phyloP scores from a whole-genome alignment of 1,140 invertebrate genomes.

The Cydia pomonella region DNA sequence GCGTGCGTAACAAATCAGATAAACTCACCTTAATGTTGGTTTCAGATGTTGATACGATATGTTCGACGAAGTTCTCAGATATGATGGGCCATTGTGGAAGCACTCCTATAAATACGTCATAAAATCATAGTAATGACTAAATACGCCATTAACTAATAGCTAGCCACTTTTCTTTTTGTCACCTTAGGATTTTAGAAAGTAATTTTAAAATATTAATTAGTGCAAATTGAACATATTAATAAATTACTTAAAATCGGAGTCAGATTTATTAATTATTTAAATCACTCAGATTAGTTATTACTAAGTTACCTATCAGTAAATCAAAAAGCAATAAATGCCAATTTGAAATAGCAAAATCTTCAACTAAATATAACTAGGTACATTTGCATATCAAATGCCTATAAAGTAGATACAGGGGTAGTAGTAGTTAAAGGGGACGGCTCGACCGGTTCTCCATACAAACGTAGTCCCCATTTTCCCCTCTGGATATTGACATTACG shows the following conservation, averaged over 20 bases:
- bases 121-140: background rate
- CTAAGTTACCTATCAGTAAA: no score
- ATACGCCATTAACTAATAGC: background rate
- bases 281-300: background rate
- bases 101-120: constrained; percentile 34
- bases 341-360: no score
- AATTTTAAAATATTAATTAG: background rate
- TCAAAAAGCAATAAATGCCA: no score
- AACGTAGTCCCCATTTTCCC: no score
- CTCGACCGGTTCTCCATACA: no score
- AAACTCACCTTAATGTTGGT: constrained; percentile 20
- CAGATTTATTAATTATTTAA: background rate
- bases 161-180: background rate
- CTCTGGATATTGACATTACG: no score
- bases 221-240: background rate
- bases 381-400: no score
- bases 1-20: background rate
- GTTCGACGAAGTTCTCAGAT: constrained; percentile 26
- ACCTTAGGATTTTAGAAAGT: background rate
- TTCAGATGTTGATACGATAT: constrained; percentile 34
- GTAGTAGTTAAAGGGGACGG: no score
- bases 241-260: background rate
- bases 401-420: no score
- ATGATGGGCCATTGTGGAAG: constrained; percentile 30
- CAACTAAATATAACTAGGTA: no score